Percentiles rank a stretch among this genome's conserved stretches.
Evolutionary conservation across 2,113 vertebrate genomes (phyloP).

Genomic region (Planiliza haematocheilus): DNA sequence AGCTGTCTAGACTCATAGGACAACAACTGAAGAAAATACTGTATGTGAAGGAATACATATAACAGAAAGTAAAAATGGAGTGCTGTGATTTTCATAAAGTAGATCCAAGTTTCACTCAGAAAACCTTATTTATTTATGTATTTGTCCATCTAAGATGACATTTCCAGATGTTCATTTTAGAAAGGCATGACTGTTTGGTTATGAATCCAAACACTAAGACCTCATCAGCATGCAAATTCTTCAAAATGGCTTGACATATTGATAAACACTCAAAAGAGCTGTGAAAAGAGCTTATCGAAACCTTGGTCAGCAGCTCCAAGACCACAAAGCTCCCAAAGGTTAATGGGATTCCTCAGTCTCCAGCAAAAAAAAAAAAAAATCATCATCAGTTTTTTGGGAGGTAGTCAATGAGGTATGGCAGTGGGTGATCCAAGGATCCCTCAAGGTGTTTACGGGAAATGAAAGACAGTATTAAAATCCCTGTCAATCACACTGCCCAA

Average conservation of each 20-base stretch:
- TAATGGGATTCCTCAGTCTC: slow-evolving; percentile 57
- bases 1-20: neutral
- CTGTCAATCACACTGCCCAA: slow-evolving; percentile 17
- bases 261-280: slow-evolving; percentile 45
- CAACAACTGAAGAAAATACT: neutral
- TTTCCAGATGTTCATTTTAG: neutral
- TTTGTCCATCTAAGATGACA: neutral
- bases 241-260: slow-evolving; percentile 46
- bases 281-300: slow-evolving; percentile 44
- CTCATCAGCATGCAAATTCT: slow-evolving; percentile 56
- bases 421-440: neutral
- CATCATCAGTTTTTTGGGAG: slow-evolving; percentile 3
- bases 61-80: neutral
- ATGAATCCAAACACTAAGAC: too few relatives aligned
- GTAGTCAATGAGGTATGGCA: neutral
- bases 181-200: too few relatives aligned
- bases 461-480: too few relatives aligned
- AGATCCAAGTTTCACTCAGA: neutral
- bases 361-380: slow-evolving; percentile 21
- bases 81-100: too few relatives aligned
- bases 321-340: slow-evolving; percentile 64
- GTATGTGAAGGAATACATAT: neutral
- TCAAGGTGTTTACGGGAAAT: slow-evolving; percentile 4
- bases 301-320: slow-evolving; percentile 4
- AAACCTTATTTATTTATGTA: neutral